Evolutionary conservation across 2,113 vertebrate genomes (phyloP), one percentile per base, ranked within the genome.

Genomic region (Rhinolophus sinicus): DNA sequence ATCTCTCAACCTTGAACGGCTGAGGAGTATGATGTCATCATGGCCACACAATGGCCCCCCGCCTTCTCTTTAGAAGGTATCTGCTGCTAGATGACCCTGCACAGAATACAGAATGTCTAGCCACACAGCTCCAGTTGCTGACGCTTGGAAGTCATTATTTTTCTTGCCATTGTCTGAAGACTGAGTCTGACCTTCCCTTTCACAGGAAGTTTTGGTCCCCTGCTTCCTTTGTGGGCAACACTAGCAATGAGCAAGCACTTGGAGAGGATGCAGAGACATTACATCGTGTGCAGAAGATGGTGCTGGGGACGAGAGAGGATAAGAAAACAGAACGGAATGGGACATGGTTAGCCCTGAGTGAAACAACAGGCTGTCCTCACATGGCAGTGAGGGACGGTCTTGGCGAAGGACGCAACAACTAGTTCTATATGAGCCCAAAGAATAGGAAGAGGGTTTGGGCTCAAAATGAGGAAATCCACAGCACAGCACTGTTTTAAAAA

Each of bases 151-250:
- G 47, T 81, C 77, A 60, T 80, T 80, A 62, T 65, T 86, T 86
- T 94, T 77, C 72, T 90, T 26, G 3, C 72, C 40, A 30, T 85
- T 56, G 7, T 81, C 84, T 52, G 73, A 52, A 95, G 50, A 28
- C 47, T 8, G 33, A 82, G 16, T 54, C 93, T 89, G 85, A 95
- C 67, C 81, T 62, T 83, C 65, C 35, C 56, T 76, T 78, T 84
- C 86, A 47, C 4, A 13, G 77, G 80, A 93, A 94, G 67, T 76
- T n/a, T 73, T 26, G 26, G 40, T 26, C 18, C 6, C 81, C 54
- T 8, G 70, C 54, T 77, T 95, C 62, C 50, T 93, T 77, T 50
- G 76, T 58, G 60, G 84, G 54, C 15, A 89, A 72, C 24, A 52
- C 30, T 56, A 65, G 65, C 54, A 62, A 64, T 47, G 30, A 56